Conservation (phyloP, 2,888 invertebrate genomes). For the Lucinisca nassula region DNA sequence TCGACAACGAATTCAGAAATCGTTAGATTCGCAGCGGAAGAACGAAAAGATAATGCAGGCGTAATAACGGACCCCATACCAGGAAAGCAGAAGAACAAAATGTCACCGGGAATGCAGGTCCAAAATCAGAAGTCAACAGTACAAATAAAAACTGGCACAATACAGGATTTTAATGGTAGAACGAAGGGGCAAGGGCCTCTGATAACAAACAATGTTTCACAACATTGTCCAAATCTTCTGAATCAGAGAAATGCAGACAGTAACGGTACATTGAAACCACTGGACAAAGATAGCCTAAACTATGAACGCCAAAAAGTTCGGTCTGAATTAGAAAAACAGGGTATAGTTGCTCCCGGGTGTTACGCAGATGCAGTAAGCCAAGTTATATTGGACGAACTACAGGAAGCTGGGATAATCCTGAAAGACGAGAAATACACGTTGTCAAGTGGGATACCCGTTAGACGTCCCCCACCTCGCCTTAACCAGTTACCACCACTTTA, state of each 20-base stretch:
- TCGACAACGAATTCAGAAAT: too few relatives aligned
- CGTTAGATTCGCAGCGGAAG: too few relatives aligned
- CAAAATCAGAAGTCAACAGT: too few relatives aligned
- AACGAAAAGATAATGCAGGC: too few relatives aligned
- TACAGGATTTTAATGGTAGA: too few relatives aligned
- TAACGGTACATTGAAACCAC: not conserved
- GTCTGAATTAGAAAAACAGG: not conserved
- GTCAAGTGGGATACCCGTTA: slow-evolving; percentile 29
- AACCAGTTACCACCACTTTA: not conserved
- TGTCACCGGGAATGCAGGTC: too few relatives aligned
- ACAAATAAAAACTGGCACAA: too few relatives aligned
- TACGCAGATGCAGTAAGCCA: not conserved
- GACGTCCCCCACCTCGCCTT: not conserved
- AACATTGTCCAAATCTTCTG: not conserved
- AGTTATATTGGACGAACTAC: slow-evolving; percentile 42
- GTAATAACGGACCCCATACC: too few relatives aligned
- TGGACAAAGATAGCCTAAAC: not conserved
- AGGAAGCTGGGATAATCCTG: slow-evolving; percentile 44
- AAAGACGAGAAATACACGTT: slow-evolving; percentile 26
- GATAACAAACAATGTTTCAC: not conserved
- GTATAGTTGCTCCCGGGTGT: not conserved
- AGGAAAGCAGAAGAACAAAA: too few relatives aligned
- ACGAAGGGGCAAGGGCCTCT: not conserved
- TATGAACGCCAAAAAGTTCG: not conserved
- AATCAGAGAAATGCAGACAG: not conserved